These are phyloP conservation scores for Amblyopsis rosae DNA, from an alignment of 2,113 vertebrate species.

Conservation along the genomic window DNA sequence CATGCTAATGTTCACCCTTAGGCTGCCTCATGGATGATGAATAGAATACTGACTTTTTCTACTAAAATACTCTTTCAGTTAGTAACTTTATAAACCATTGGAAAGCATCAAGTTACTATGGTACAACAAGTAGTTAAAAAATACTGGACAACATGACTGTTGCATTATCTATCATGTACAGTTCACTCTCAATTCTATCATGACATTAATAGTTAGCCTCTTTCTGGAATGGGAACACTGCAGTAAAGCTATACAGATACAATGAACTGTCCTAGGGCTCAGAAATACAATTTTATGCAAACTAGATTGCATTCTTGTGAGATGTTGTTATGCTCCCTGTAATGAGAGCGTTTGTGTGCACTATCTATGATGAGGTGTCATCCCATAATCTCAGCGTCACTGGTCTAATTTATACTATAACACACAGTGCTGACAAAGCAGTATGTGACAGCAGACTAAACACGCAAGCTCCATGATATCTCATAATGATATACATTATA, in stretches of 20 bases:
- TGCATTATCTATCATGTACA: not conserved
- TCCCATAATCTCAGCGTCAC: not conserved
- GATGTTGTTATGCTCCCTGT: not conserved
- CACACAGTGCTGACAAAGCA: no score
- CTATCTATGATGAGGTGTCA: not conserved
- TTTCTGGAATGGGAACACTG: not conserved
- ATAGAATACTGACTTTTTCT: not conserved
- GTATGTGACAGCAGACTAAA: no score
- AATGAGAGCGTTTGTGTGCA: not conserved
- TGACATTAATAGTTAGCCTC: not conserved
- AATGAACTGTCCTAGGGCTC: not conserved
- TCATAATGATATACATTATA: no score
- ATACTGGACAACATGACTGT: not conserved
- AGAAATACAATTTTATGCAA: not conserved
- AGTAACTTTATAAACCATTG: no score
- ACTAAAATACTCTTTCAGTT: no score
- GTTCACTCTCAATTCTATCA: no score
- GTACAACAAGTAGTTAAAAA: no score
- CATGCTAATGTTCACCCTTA: not conserved
- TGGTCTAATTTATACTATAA: no score
- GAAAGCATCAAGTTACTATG: no score
- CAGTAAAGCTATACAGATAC: not conserved
- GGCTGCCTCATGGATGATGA: not conserved
- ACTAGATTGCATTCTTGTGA: not conserved
- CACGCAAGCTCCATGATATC: no score